A percentile compares a stretch with the other conserved stretches of the same genome.
Evolutionary conservation across 2,888 invertebrate species (phyloP).

Genomic region (Mimas tiliae): DNA sequence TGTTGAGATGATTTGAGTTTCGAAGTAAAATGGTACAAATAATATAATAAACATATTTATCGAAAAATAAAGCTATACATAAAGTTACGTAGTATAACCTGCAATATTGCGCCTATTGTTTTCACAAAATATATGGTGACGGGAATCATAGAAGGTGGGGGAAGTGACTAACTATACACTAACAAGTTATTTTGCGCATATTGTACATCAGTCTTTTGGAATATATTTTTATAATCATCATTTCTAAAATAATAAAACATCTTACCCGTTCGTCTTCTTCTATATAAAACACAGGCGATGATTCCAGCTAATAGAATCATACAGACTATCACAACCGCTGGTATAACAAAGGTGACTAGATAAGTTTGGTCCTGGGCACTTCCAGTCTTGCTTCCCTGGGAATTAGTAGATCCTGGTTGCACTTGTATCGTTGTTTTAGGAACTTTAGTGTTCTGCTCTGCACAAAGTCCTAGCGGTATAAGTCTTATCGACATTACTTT

Average conservation of each 20-base stretch:
- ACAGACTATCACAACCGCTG: slow-evolving; percentile 93
- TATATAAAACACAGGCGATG: slow-evolving; percentile 94
- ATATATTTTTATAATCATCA: too few relatives aligned
- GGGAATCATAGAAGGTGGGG: too few relatives aligned
- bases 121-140: too few relatives aligned
- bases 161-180: too few relatives aligned
- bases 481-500: slow-evolving; percentile 87
- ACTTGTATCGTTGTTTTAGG: slow-evolving; percentile 55
- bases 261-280: slow-evolving; percentile 92
- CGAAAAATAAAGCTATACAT: too few relatives aligned
- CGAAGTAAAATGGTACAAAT: too few relatives aligned
- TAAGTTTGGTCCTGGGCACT: slow-evolving; percentile 70
- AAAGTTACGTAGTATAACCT: too few relatives aligned
- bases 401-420: slow-evolving; percentile 52
- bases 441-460: slow-evolving; percentile 73
- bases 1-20: too few relatives aligned
- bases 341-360: slow-evolving; percentile 93
- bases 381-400: slow-evolving; percentile 61
- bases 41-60: too few relatives aligned
- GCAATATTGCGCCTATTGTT: too few relatives aligned
- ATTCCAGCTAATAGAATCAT: slow-evolving; percentile 95
- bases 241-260: slow-evolving; percentile 25
- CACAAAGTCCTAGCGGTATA: slow-evolving; percentile 86
- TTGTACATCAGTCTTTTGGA: too few relatives aligned
- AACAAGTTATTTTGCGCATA: too few relatives aligned